phyloP scores from a whole-genome alignment of 2,113 vertebrate genomes.

The Hyperoodon ampullatus region DNA sequence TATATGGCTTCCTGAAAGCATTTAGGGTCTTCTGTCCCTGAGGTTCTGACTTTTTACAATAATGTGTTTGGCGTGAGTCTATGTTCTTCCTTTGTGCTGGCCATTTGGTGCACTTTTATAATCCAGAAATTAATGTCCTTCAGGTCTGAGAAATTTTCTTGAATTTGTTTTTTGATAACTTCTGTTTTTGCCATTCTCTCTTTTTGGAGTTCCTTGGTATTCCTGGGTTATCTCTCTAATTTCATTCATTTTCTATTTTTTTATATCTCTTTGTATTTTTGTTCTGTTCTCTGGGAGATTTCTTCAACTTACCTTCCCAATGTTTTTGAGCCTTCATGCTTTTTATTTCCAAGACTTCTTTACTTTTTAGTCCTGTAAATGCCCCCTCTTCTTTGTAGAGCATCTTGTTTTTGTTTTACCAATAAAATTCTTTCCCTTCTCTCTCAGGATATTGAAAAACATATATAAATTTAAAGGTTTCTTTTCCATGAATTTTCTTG shows the following conservation, averaged over 20 bases:
- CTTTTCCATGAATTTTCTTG: not conserved
- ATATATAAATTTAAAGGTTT: not conserved
- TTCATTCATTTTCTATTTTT: not conserved
- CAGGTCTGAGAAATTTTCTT: not conserved
- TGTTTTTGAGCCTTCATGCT: not conserved
- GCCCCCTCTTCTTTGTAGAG: not conserved
- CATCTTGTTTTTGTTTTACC: not conserved
- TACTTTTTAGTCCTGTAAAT: not conserved
- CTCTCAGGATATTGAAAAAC: not conserved
- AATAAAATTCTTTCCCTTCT: not conserved
- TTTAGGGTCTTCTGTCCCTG: not conserved
- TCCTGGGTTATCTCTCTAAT: not conserved
- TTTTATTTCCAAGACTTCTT: not conserved
- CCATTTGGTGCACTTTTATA: not conserved
- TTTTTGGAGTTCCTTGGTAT: not conserved
- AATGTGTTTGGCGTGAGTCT: not conserved
- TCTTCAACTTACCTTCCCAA: constrained; percentile 3
- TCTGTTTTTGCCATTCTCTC: not conserved
- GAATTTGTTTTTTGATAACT: not conserved
- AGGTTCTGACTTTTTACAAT: not conserved
- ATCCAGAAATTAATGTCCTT: not conserved
- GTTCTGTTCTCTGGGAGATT: not conserved
- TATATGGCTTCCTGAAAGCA: not conserved
- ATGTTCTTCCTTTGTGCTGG: not conserved
- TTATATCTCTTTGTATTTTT: not conserved